phyloP scores from a whole-genome alignment of 1,140 invertebrate genomes.

The Thalassaphorura encarpata region DNA sequence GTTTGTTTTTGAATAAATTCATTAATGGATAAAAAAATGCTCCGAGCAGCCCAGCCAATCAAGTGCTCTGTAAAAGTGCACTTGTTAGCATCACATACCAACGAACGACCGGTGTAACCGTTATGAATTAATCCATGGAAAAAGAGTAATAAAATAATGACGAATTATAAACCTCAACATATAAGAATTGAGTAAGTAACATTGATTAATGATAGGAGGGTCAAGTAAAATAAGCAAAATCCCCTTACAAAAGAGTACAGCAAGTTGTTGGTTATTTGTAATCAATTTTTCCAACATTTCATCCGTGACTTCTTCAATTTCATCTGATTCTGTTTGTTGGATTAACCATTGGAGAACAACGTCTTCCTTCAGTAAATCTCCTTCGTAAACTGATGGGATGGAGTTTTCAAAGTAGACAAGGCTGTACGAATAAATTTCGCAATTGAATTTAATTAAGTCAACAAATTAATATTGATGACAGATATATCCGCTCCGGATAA shows the following conservation, averaged over 20 bases:
- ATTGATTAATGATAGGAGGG: background rate
- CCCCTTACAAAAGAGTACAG: slow-evolving; percentile 29
- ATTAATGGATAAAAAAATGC: too few species aligned
- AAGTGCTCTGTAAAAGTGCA: too few species aligned
- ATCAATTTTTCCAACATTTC: slow-evolving; percentile 89
- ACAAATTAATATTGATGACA: background rate
- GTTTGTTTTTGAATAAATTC: background rate
- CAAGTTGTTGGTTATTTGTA: slow-evolving; percentile 74
- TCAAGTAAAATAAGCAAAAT: background rate
- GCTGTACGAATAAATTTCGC: slow-evolving; percentile 1
- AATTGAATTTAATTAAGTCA: background rate
- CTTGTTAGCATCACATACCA: too few species aligned
- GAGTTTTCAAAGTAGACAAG: slow-evolving; percentile 85
- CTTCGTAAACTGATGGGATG: slow-evolving; percentile 76
- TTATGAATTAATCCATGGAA: too few species aligned
- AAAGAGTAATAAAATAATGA: too few species aligned
- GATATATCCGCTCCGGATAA: background rate
- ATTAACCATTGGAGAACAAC: slow-evolving; percentile 70
- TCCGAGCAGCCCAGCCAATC: too few species aligned
- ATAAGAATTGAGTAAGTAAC: background rate
- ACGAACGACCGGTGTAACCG: too few species aligned
- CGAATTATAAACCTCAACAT: too few species aligned
- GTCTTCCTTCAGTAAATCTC: slow-evolving; percentile 37
- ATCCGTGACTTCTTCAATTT: slow-evolving; percentile 88
- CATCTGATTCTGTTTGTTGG: slow-evolving; percentile 71